phyloP scores from a whole-genome alignment of 2,888 invertebrate genomes.

The Drosophila atripex region DNA sequence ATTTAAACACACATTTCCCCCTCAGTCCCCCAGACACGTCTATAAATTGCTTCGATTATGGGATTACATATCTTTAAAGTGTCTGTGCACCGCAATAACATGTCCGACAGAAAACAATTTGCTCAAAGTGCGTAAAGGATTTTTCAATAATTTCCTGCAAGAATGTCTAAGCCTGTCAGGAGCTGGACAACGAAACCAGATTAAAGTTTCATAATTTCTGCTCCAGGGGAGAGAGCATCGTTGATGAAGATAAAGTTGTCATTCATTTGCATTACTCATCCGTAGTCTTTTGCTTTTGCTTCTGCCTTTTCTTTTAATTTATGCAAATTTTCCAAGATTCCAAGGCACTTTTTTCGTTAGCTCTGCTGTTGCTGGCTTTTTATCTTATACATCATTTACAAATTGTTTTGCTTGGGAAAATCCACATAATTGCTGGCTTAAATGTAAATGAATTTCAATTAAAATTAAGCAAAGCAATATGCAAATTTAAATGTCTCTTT shows the following conservation, averaged over 20 bases:
- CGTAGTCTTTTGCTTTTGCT: slow-evolving; percentile 37
- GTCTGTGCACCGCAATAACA: slow-evolving; percentile 18
- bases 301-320: slow-evolving; percentile 61
- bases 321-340: slow-evolving; percentile 63
- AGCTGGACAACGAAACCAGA: slow-evolving; percentile 18
- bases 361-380: slow-evolving; percentile 42
- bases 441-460: slow-evolving; percentile 79
- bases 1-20: slow-evolving; percentile 48
- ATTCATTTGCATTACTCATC: slow-evolving; percentile 24
- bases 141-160: slow-evolving; percentile 29
- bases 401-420: slow-evolving; percentile 74
- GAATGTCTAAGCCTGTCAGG: background rate
- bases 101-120: slow-evolving; percentile 35
- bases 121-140: slow-evolving; percentile 35
- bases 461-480: slow-evolving; percentile 61
- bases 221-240: slow-evolving; percentile 1
- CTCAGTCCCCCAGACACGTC: slow-evolving; percentile 4
- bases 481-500: slow-evolving; percentile 56
- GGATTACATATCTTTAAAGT: slow-evolving; percentile 50
- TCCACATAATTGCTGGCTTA: slow-evolving; percentile 70
- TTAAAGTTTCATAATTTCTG: slow-evolving; percentile 40
- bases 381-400: slow-evolving; percentile 75
- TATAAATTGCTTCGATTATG: slow-evolving; percentile 73
- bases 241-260: slow-evolving; percentile 37
- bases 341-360: slow-evolving; percentile 12